phyloP scores from a whole-genome alignment of 2,113 vertebrate species.

The Chunga burmeisteri region DNA sequence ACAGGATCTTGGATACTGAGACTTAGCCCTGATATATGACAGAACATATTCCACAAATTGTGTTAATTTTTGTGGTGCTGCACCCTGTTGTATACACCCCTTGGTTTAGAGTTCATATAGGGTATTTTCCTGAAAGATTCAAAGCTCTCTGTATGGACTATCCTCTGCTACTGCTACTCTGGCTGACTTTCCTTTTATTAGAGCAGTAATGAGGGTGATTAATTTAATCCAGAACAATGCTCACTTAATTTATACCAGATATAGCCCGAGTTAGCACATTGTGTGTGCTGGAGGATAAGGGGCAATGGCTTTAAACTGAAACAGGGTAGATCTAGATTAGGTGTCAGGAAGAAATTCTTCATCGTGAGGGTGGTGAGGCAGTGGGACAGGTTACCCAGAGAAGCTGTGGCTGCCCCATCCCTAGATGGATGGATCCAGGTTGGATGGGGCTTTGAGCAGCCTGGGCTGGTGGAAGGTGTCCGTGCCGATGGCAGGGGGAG shows the following conservation, averaged over 20 bases:
- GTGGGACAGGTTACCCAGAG: too few relatives aligned
- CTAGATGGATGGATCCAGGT: too few relatives aligned
- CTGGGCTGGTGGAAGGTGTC: too few relatives aligned
- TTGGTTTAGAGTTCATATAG: neutral
- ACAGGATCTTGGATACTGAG: neutral
- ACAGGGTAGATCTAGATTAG: too few relatives aligned
- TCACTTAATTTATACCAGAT: neutral
- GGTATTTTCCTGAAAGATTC: neutral
- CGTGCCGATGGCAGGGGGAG: too few relatives aligned
- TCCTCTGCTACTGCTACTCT: neutral
- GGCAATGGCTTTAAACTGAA: too few relatives aligned
- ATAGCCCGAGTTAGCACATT: neutral
- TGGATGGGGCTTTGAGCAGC: too few relatives aligned
- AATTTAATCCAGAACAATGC: neutral
- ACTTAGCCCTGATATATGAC: neutral
- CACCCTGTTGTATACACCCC: neutral
- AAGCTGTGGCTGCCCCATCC: too few relatives aligned
- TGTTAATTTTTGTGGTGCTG: neutral
- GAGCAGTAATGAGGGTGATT: neutral
- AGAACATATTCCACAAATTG: neutral
- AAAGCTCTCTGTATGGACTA: accelerated
- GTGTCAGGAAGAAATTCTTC: too few relatives aligned
- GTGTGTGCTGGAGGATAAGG: neutral
- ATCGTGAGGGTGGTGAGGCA: too few relatives aligned
- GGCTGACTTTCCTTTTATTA: neutral